Percentiles rank a stretch among this genome's conserved stretches.
phyloP scores from a whole-genome alignment of 2,797 vertebrate species.

The Perodicticus potto region DNA sequence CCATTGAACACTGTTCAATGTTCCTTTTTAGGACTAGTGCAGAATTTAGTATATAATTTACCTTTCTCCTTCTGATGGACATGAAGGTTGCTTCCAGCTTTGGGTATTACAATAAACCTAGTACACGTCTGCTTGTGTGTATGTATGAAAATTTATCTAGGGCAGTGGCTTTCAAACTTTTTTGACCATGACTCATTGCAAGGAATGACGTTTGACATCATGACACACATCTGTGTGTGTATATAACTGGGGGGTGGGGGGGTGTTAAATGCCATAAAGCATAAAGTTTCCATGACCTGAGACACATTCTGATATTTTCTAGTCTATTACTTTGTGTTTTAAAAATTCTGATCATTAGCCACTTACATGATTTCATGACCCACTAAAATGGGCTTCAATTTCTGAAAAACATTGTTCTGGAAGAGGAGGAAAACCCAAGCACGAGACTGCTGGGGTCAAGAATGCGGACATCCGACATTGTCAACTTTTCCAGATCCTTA shows the following conservation, averaged over 20 bases:
- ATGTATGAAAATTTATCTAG: slow-evolving; percentile 57
- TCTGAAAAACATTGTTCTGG: background rate
- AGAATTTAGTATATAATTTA: slow-evolving; percentile 6
- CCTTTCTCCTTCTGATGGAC: slow-evolving; percentile 33
- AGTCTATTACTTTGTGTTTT: background rate
- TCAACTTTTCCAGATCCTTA: background rate
- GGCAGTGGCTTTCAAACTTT: slow-evolving; percentile 75
- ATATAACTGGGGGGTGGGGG: background rate
- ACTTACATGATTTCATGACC: background rate
- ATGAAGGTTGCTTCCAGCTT: slow-evolving; percentile 31
- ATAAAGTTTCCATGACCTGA: background rate
- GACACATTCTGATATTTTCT: slow-evolving; percentile 6
- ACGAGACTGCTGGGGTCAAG: background rate
- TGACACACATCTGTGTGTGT: slow-evolving; percentile 64
- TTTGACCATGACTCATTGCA: slow-evolving; percentile 68
- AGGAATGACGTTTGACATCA: slow-evolving; percentile 68
- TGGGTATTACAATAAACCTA: background rate
- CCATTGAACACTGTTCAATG: background rate
- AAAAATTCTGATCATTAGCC: background rate
- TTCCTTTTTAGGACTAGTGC: slow-evolving; percentile 11
- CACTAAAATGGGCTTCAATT: background rate
- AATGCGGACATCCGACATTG: background rate
- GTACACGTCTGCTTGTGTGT: background rate
- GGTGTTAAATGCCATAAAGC: background rate
- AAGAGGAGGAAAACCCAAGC: background rate